Base-by-base conservation (phyloP, 2,113 vertebrate genomes). In the Myiozetetes cayanensis region DNA sequence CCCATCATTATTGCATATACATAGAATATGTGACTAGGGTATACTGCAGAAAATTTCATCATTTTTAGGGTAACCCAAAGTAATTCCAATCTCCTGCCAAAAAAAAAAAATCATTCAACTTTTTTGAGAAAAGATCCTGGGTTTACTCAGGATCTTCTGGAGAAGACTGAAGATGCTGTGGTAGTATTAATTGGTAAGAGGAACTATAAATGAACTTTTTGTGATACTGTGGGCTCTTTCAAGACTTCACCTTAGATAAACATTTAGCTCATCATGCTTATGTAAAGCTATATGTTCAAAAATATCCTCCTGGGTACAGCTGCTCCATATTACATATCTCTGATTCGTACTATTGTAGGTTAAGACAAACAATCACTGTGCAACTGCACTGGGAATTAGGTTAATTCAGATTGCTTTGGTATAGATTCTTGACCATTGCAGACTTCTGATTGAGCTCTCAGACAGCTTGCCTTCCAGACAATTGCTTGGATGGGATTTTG, bases 371-470 rank as follows among this genome's bases (percentile, higher is more conserved):
- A 9, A 78, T 56, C 46, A 8, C 22, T 10, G 8, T 68, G 59
- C 25, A 78, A 89, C 76, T 79, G 65, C 50, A 15, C n/a, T 78
- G 41, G 68, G 44, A 78, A 58, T 73, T 61, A 73, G 31, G 49
- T 87, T 85, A 66, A 89, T 94, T 91, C 82, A 52, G 20, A 62
- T 68, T 87, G 50, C 89, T 87, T 90, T 65, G 12, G 65, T 92
- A 23, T 50, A 79, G 16, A 17, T 88, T 84, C 83, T 80, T 63
- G 85, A 73, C 37, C 76, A 56, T 10, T 47, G 13, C 30, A 90
- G 75, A 23, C 74, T 95, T 91, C 41, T 2, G 2, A 31, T 31
- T 85, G 85, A 96, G 22, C 30, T 82, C 37, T 85, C 75, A 80
- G 95, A 20, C 16, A 5, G 62, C 12, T 50, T 94, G 50, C 44